Base-by-base conservation (phyloP, 2,797 vertebrate genomes). In the Thaleichthys pacificus region DNA sequence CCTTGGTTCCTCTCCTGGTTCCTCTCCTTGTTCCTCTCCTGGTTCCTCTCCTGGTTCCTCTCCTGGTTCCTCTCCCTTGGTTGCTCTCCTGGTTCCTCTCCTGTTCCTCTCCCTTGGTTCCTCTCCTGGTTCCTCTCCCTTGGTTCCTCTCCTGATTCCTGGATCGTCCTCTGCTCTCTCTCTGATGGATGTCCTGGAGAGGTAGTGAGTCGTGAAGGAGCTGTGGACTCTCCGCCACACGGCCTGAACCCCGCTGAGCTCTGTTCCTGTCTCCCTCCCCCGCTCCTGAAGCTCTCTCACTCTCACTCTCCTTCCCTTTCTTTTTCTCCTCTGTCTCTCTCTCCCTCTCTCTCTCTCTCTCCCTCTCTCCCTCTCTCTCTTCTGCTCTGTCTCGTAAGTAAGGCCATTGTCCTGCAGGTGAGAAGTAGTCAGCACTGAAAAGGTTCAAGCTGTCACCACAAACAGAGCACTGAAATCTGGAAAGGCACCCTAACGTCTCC, bases 101-200 rank as follows among this genome's bases (percentile, higher is more conserved):
- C 32, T 35, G 32, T 35, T 35, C 7, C 32, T 35, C 1, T 6
- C 32, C 88, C 2, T 26, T 89, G 91, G 85, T 26, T 26, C 26
- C 26, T 26, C 2, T 26, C 26, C 26, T 26, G 1, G 26, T 26
- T 26, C 26, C 26, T 26, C 26, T 26, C 26, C 32, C n/a, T n/a
- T 35, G 32, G 32, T 35, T 35, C 32, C 32, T 35, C 5, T 5
- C 32, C 88, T 89, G 91, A 84, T 86, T 6, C 32, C 88, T 89
- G 91, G 85, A 85, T 87, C 80, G 88, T 89, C 87, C 82, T 87
- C 81, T 75, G 80, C 86, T 87, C 83, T 86, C 83, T 86, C 21
- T 74, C 78, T 90, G 90, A 92, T 86, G 86, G 84, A 93, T 90
- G 82, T 81, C 68, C 72, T 54, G 35, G 80, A 49, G 76, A 76